Base-by-base conservation (phyloP, 2,113 vertebrate species). In the Atrichornis clamosus region DNA sequence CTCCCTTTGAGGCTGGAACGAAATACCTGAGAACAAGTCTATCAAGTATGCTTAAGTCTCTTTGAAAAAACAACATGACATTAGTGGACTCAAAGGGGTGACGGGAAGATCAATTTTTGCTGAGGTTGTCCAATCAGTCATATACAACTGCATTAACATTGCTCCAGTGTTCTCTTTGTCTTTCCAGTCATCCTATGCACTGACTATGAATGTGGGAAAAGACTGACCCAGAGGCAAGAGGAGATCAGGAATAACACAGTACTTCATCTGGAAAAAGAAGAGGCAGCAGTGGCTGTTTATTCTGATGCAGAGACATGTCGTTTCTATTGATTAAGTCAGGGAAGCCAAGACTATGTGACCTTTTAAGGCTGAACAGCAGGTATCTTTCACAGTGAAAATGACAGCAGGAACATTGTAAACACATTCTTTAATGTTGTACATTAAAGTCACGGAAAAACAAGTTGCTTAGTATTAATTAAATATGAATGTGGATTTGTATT, bases 91-190 rank as follows among this genome's bases (percentile, higher is more conserved):
- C 84, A 70, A 88, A 59, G 59, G 75, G 89, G 87, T 97, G 98
- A 99, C 58, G 74, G 96, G 91, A 97, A 98, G 97, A 99, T 99
- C 98, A 98, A 98, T 99, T 98, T 98, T 97, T 97, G 96, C 95
- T 97, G 97, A 98, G 97, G 89, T 97, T 89, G 90, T 95, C 97
- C 95, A 72, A 97, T 97, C 96, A 96, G 87, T 97, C 93, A 84
- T 90, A 95, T 16, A 37, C 86, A 79, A 87, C 90, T 84, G 28
- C 94, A 96, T 98, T 97, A 97, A 86, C 86, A 97, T 97, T 96
- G 73, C 47, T 94, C 70, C 44, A 60, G 68, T 93, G 92, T 97
- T 94, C 91, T 95, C 85, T 74, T 91, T 97, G 93, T 97, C 97
- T 86, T 96, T 96, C 81, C 58, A 80, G 69, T 89, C 70, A 84